A percentile compares a stretch with the other conserved stretches of the same genome.
Evolutionary conservation across 2,888 invertebrate genomes (phyloP).

Genomic region (Campoplex nolae): DNA sequence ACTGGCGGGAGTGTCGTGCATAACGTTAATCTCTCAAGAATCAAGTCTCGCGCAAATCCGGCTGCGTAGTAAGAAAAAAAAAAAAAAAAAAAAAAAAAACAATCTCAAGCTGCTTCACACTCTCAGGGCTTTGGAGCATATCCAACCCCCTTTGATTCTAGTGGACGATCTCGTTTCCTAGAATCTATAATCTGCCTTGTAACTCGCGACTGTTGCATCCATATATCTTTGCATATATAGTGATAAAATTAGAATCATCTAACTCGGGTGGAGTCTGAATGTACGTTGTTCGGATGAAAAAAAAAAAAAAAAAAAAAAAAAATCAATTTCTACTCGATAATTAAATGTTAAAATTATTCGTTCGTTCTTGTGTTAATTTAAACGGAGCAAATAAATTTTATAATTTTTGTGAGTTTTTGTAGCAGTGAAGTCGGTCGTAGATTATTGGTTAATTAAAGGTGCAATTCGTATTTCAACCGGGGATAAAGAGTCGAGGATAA

Average conservation of each 20-base stretch:
- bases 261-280: neutral
- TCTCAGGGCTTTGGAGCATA: slow-evolving; percentile 42
- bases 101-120: slow-evolving; percentile 19
- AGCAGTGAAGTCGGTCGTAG: neutral
- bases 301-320: neutral
- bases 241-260: slow-evolving; percentile 14
- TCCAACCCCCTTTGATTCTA: slow-evolving; percentile 56
- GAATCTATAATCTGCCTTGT: slow-evolving; percentile 59
- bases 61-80: slow-evolving; percentile 21
- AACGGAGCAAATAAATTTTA: neutral
- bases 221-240: neutral
- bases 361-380: neutral
- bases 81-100: slow-evolving; percentile 21
- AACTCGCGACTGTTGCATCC: slow-evolving; percentile 43
- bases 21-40: slow-evolving; percentile 63
- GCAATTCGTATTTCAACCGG: neutral
- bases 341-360: neutral
- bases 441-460: neutral
- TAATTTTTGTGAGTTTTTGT: neutral
- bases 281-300: neutral
- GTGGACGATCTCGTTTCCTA: slow-evolving; percentile 62
- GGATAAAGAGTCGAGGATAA: neutral
- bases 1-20: slow-evolving; percentile 46
- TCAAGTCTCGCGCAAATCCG: slow-evolving; percentile 60
- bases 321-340: neutral